A percentile compares a stretch with the other conserved stretches of the same genome.
phyloP scores from a whole-genome alignment of 2,113 vertebrate species.

The cattle (Bos taurus) region ARS-UCD2.0 NC_037338.1:42560001-42560500 shows the following conservation, averaged over 20 bases:
- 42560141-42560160: conserved; percentile 59
- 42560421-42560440: background rate
- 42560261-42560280: fast-evolving
- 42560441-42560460: background rate
- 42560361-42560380: background rate
- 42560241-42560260: background rate
- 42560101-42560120: conserved; percentile 63
- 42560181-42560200: fast-evolving
- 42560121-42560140: conserved; percentile 66
- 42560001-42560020: background rate
- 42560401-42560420: background rate
- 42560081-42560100: conserved; percentile 56
- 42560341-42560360: background rate
- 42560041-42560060: conserved; percentile 36
- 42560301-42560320: background rate
- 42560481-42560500: background rate
- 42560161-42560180: background rate
- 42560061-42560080: conserved; percentile 45
- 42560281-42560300: background rate
- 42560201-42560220: background rate
- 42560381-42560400: conserved; percentile 2
- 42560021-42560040: background rate
- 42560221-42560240: background rate
- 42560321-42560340: fast-evolving
- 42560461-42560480: background rate